These are phyloP conservation scores for Microcebus lehilahytsara DNA, from an alignment of 2,113 vertebrate genomes.

Conservation along the genomic window DNA sequence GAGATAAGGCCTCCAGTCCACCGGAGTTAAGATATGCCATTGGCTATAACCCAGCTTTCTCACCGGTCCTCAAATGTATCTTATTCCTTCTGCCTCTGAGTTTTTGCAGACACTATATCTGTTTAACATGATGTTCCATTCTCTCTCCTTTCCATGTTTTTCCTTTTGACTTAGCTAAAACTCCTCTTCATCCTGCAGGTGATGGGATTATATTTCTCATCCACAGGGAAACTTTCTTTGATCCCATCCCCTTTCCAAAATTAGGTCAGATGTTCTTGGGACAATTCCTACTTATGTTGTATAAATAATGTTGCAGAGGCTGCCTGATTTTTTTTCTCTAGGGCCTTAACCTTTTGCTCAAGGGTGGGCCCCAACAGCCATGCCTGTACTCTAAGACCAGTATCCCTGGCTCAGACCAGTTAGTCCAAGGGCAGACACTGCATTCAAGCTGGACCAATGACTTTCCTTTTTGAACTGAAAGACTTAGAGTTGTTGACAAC, in stretches of 20 bases:
- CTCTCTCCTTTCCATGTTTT: neutral
- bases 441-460: neutral
- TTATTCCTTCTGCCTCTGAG: neutral
- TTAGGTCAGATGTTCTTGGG: neutral
- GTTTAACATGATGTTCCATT: neutral
- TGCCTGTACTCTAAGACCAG: neutral
- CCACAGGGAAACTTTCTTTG: conserved; percentile 3
- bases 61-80: neutral
- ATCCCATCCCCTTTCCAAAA: neutral
- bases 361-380: neutral
- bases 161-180: neutral
- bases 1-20: neutral
- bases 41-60: neutral
- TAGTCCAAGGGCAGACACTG: neutral
- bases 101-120: neutral
- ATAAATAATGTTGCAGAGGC: neutral
- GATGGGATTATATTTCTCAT: neutral
- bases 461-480: neutral
- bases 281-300: neutral
- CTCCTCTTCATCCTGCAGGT: neutral
- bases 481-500: neutral
- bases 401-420: neutral
- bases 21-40: neutral
- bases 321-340: neutral
- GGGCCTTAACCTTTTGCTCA: neutral